phyloP scores from a whole-genome alignment of 2,888 invertebrate species.

The Drosophila tripunctata region DNA sequence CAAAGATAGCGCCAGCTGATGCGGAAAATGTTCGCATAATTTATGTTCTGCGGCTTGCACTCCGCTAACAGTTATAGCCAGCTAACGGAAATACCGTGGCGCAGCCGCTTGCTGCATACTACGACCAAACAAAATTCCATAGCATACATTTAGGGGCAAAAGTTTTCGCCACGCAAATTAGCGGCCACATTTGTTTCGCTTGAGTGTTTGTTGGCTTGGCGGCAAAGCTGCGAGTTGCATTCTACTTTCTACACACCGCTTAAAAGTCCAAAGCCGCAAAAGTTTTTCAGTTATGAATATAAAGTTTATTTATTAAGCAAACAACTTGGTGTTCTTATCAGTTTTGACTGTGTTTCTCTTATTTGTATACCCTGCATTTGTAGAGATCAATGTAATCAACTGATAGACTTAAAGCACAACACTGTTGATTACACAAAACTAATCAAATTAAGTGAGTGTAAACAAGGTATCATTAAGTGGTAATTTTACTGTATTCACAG shows the following conservation, averaged over 20 bases:
- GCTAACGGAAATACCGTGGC: conserved; percentile 72
- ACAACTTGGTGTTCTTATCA: conserved; percentile 75
- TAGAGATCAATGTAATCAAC: background rate
- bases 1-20: conserved; percentile 57
- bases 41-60: conserved; percentile 70
- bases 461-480: no score
- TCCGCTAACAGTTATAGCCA: conserved; percentile 39
- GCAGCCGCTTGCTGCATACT: conserved; percentile 21
- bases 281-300: conserved; percentile 79
- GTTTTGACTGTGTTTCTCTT: conserved; percentile 49
- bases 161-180: conserved; percentile 72
- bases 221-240: background rate
- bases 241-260: conserved; percentile 17
- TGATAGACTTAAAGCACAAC: background rate
- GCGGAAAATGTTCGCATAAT: conserved; percentile 68
- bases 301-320: conserved; percentile 79
- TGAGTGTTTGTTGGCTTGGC: conserved; percentile 11
- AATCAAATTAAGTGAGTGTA: no score
- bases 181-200: conserved; percentile 75
- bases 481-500: background rate
- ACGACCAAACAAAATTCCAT: conserved; percentile 39
- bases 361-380: conserved; percentile 8
- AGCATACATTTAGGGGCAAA: conserved; percentile 67
- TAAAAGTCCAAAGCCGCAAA: conserved; percentile 45
- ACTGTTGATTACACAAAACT: background rate